Percentiles rank a stretch among this genome's conserved stretches.
These are phyloP conservation scores for Lasioglossum albipes DNA, from an alignment of 1,140 invertebrate species.

Conservation along the genomic window DNA sequence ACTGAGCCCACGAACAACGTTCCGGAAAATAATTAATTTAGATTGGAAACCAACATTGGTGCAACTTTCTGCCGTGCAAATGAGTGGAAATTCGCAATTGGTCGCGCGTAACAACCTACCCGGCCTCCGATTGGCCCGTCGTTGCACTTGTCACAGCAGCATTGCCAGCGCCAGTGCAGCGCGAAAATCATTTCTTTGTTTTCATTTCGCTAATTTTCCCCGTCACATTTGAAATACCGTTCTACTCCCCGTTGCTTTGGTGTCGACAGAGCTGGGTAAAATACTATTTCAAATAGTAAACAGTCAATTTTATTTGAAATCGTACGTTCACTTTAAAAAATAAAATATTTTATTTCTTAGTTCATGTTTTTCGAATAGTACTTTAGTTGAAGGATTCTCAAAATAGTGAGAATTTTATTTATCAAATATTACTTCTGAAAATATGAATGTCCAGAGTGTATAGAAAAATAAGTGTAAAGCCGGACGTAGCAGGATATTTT, in stretches of 20 bases:
- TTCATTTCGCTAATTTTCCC: not conserved
- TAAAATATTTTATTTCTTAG: no score
- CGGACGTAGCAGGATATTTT: no score
- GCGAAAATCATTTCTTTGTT: constrained; percentile 36
- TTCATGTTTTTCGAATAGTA: no score
- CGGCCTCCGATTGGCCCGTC: not conserved
- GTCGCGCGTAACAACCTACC: not conserved
- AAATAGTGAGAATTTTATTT: no score
- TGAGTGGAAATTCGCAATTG: constrained; percentile 21
- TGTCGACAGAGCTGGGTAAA: not conserved
- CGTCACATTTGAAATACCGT: not conserved
- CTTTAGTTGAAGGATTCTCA: no score
- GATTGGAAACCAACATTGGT: constrained; percentile 38
- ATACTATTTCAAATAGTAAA: no score
- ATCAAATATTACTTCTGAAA: no score
- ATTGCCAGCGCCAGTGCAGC: constrained; percentile 2
- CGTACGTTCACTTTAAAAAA: no score
- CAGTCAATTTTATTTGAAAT: no score
- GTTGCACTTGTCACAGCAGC: not conserved
- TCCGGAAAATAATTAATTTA: constrained; percentile 37
- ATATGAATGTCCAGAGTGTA: no score
- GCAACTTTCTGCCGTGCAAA: not conserved
- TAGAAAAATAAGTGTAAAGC: no score
- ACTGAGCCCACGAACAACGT: constrained; percentile 46
- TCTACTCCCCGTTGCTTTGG: not conserved